These are phyloP conservation scores for Hermodice carunculata DNA, from an alignment of 2,888 invertebrate species.

Conservation along the genomic window DNA sequence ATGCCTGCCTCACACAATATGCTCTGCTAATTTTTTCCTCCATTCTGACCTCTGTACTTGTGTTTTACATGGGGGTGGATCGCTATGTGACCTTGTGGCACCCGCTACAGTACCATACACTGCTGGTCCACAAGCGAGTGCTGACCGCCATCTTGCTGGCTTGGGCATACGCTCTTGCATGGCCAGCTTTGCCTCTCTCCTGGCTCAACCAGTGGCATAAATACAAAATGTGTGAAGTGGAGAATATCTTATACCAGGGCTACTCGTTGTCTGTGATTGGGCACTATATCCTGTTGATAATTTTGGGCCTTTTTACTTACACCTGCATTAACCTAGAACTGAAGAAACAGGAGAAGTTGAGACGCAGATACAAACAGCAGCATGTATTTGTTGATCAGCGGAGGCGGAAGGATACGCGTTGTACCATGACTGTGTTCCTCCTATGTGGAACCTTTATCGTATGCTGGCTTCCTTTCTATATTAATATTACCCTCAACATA, in stretches of 20 bases:
- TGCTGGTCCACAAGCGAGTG: background rate
- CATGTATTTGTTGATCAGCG: no score
- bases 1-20: background rate
- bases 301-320: background rate
- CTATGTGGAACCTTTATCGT: background rate
- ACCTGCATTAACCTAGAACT: conserved; percentile 1
- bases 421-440: background rate
- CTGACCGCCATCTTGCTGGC: background rate
- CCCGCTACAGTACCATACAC: conserved; percentile 15
- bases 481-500: no score
- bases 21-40: conserved; percentile 3
- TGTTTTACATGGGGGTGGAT: conserved; percentile 10
- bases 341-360: background rate
- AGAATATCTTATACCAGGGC: background rate
- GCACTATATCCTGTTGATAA: background rate
- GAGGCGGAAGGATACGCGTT: conserved; percentile 1
- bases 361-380: no score
- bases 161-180: conserved; percentile 16
- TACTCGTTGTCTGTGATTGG: conserved; percentile 1
- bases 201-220: background rate
- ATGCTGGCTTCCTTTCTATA: conserved; percentile 15
- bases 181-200: conserved; percentile 4
- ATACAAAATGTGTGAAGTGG: background rate
- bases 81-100: conserved; percentile 11
- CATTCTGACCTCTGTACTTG: background rate